phyloP scores from a whole-genome alignment of 2,797 vertebrate species.

The Alcedo atthis region DNA sequence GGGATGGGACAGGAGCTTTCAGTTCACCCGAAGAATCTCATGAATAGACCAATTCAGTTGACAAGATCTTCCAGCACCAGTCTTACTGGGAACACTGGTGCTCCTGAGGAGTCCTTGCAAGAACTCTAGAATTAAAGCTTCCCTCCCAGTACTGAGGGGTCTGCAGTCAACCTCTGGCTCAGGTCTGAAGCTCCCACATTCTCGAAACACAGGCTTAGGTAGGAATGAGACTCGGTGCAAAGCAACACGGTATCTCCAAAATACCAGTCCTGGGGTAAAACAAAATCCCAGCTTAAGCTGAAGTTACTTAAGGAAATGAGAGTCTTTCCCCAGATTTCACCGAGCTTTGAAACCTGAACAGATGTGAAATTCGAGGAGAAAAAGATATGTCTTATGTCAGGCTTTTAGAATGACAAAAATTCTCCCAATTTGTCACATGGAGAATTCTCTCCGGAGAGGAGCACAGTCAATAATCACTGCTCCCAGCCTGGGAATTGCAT shows the following conservation, averaged over 20 bases:
- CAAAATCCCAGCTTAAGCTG: neutral
- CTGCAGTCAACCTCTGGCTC: neutral
- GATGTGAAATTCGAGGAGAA: neutral
- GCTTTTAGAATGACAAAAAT: neutral
- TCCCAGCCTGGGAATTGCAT: neutral
- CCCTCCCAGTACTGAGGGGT: neutral
- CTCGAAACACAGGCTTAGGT: rapidly evolving
- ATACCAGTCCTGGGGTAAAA: rapidly evolving
- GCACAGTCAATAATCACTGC: neutral
- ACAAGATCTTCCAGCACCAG: rapidly evolving
- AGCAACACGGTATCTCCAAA: rapidly evolving
- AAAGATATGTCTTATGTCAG: neutral
- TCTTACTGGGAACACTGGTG: neutral
- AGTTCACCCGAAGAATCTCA: neutral
- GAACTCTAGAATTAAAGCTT: rapidly evolving
- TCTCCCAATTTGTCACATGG: neutral
- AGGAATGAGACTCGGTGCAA: neutral
- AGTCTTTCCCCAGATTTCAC: neutral
- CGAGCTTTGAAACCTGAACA: neutral
- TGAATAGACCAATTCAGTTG: neutral
- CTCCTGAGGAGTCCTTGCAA: neutral
- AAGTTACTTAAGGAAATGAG: neutral
- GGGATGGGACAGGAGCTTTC: neutral
- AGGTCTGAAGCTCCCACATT: neutral
- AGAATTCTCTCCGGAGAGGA: neutral